These are phyloP conservation scores for Diadema setosum DNA, from an alignment of 35 echinoderm and acorn worm species.

Conservation along the genomic window DNA sequence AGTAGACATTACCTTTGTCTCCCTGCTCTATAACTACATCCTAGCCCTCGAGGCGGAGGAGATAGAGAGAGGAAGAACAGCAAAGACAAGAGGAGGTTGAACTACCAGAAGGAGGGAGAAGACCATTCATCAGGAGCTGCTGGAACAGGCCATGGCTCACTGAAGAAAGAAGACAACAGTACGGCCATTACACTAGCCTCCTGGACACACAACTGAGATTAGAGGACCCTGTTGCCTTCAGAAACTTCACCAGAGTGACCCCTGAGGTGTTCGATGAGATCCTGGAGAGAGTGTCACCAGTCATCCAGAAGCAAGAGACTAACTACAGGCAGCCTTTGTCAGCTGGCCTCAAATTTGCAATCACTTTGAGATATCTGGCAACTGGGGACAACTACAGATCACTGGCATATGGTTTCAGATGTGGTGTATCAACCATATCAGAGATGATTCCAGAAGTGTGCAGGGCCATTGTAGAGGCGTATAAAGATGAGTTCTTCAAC, in stretches of 20 bases:
- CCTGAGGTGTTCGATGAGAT: neutral
- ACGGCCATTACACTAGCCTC: conserved; percentile 1
- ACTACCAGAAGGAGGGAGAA: no score
- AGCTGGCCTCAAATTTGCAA: conserved; percentile 6
- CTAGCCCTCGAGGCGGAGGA: conserved; percentile 4
- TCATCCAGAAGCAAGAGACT: conserved; percentile 22
- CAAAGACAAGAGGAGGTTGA: conserved; percentile 32
- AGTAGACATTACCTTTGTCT: neutral
- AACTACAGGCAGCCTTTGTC: neutral
- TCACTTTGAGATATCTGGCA: conserved; percentile 38
- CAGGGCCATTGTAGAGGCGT: conserved; percentile 29
- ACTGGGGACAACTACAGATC: conserved; percentile 34
- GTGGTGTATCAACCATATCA: neutral
- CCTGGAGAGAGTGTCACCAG: conserved; percentile 35
- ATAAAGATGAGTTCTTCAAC: conserved; percentile 33
- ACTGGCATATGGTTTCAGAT: conserved; percentile 31
- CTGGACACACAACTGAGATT: conserved; percentile 19
- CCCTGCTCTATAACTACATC: conserved; percentile 8
- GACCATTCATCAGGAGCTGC: conserved; percentile 33
- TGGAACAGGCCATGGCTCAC: conserved; percentile 17
- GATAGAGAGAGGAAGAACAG: conserved; percentile 24
- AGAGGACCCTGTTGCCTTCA: conserved; percentile 26
- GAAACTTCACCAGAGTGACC: conserved; percentile 12
- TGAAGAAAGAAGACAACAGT: conserved; percentile 35
- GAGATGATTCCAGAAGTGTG: conserved; percentile 25